phyloP scores from a whole-genome alignment of 2,888 invertebrate species.

The Acronicta alni region DNA sequence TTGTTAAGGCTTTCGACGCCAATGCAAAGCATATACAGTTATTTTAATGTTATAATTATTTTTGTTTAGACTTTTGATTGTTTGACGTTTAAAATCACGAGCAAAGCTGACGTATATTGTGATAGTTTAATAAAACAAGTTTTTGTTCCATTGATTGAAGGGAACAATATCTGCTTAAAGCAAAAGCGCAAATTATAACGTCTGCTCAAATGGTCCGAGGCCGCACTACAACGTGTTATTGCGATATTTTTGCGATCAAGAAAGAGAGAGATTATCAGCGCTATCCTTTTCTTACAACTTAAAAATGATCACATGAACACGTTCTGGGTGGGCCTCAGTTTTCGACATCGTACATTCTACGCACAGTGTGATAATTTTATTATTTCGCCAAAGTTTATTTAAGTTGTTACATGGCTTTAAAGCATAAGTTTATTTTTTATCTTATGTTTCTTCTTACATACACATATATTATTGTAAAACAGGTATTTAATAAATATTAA shows the following conservation, averaged over 20 bases:
- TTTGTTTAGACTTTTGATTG: conserved; percentile 38
- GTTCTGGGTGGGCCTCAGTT: no score
- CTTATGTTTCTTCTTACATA: conserved; percentile 28
- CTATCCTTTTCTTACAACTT: no score
- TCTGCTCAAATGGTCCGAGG: conserved; percentile 51
- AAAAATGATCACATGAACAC: no score
- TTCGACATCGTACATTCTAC: conserved; percentile 58
- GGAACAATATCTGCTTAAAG: conserved; percentile 45
- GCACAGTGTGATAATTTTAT: conserved; percentile 74
- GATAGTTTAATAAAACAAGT: conserved; percentile 31
- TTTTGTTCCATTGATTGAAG: conserved; percentile 12
- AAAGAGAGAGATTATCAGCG: no score
- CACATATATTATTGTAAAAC: conserved; percentile 25
- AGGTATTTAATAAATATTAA: conserved; percentile 36
- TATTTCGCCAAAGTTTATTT: conserved; percentile 83
- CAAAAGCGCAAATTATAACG: conserved; percentile 14
- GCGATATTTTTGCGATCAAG: no score
- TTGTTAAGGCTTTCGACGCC: conserved; percentile 33
- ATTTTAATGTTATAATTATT: conserved; percentile 46
- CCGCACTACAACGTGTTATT: no score
- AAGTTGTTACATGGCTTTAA: conserved; percentile 72
- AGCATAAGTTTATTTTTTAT: conserved; percentile 63
- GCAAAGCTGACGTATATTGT: conserved; percentile 18
- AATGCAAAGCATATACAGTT: conserved; percentile 49
- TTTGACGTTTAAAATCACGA: conserved; percentile 33